A percentile compares a stretch with the other conserved stretches of the same genome.
phyloP scores from a whole-genome alignment of 2,113 vertebrate genomes.

The Microcebus ravelobensis region DNA sequence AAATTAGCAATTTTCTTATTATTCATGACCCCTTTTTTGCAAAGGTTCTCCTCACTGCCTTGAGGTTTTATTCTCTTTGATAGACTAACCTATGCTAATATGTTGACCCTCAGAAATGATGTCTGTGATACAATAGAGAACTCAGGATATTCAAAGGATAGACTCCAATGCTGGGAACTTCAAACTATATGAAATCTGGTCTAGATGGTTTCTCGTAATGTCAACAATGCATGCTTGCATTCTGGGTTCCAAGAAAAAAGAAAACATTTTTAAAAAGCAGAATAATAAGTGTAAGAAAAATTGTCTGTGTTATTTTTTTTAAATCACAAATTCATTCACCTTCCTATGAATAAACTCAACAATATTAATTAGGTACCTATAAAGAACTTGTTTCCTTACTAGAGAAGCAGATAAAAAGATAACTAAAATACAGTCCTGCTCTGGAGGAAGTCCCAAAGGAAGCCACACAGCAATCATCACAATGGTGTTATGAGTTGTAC shows the following conservation, averaged over 20 bases:
- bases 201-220: background rate
- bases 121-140: background rate
- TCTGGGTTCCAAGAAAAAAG: background rate
- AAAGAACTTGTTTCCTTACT: background rate
- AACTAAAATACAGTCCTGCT: background rate
- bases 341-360: background rate
- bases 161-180: background rate
- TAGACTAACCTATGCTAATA: background rate
- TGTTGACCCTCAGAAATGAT: background rate
- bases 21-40: background rate
- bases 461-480: background rate
- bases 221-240: background rate
- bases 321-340: background rate
- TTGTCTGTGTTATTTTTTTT: background rate
- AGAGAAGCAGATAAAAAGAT: background rate
- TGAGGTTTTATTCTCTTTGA: background rate
- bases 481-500: fast-evolving
- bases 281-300: background rate
- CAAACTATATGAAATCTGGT: background rate
- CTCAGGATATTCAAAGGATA: background rate
- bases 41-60: background rate
- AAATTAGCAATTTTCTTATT: background rate
- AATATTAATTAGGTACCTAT: background rate
- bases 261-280: background rate
- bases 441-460: background rate